Conservation (phyloP, 2,888 invertebrate genomes). For the Bellardia bayeri region DNA sequence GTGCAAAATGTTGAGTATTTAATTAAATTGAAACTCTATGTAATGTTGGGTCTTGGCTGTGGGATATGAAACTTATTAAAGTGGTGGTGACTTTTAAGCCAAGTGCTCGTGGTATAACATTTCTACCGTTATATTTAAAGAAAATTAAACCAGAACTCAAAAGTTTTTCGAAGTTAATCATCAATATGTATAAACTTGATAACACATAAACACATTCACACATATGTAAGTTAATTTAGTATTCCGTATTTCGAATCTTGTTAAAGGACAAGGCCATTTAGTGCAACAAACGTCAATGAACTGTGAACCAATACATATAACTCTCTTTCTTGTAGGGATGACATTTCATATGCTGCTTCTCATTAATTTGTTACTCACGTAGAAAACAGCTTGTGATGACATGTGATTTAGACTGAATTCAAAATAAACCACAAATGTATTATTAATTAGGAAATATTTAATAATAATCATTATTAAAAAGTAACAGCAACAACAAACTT, state of each 20-base stretch:
- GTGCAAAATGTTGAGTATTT: slow-evolving; percentile 22
- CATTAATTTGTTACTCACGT: not conserved
- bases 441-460: slow-evolving; percentile 5
- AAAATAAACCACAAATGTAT: not conserved
- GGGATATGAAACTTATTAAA: slow-evolving; percentile 40
- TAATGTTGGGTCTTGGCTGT: not conserved
- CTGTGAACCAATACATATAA: slow-evolving; percentile 3
- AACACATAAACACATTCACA: slow-evolving; percentile 12
- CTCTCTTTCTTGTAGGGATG: not conserved
- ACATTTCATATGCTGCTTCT: not conserved
- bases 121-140: slow-evolving; percentile 35
- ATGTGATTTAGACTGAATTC: not conserved
- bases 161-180: slow-evolving; percentile 1
- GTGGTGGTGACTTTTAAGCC: slow-evolving; percentile 45
- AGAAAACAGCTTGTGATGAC: not conserved
- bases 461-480: not conserved
- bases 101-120: slow-evolving; percentile 11
- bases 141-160: not conserved
- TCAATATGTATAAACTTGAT: slow-evolving; percentile 28
- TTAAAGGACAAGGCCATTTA: slow-evolving; percentile 59
- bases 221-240: not conserved
- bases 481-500: not conserved
- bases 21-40: not conserved
- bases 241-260: slow-evolving; percentile 6
- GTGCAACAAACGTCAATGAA: slow-evolving; percentile 19